Conservation (phyloP, 2,888 invertebrate species). For the Coleophora deauratella region DNA sequence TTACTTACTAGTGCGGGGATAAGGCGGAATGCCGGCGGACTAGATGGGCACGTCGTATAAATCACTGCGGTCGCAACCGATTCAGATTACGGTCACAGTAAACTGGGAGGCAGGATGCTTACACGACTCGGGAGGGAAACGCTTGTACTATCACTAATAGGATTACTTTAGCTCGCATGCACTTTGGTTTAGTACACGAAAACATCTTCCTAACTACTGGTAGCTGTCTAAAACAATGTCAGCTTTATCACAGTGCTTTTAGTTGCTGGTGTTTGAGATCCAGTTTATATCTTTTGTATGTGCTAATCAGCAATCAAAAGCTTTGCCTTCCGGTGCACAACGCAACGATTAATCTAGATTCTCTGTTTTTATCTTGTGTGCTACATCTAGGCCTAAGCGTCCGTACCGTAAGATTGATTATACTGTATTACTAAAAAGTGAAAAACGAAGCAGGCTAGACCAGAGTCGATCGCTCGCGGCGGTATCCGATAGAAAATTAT, state of each 20-base stretch:
- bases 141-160: conserved; percentile 1
- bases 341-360: conserved; percentile 9
- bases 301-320: no score
- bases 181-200: no score
- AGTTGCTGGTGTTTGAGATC: no score
- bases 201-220: no score
- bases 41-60: conserved; percentile 54
- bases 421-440: conserved; percentile 56
- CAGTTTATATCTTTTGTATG: no score
- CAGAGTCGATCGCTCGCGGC: conserved; percentile 45
- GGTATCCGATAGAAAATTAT: conserved; percentile 67
- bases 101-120: conserved; percentile 18
- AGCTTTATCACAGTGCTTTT: no score
- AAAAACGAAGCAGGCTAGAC: conserved; percentile 48
- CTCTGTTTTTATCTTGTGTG: conserved; percentile 15
- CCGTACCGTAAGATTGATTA: conserved; percentile 60
- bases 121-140: conserved; percentile 20
- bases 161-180: not conserved
- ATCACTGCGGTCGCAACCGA: conserved; percentile 60
- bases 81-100: conserved; percentile 50
- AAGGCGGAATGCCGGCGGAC: conserved; percentile 41
- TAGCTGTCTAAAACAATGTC: no score
- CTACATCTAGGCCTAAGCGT: conserved; percentile 36
- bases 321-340: conserved; percentile 5
- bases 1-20: conserved; percentile 36